Conservation (phyloP, 2,113 vertebrate genomes). For the Sula dactylatra region DNA sequence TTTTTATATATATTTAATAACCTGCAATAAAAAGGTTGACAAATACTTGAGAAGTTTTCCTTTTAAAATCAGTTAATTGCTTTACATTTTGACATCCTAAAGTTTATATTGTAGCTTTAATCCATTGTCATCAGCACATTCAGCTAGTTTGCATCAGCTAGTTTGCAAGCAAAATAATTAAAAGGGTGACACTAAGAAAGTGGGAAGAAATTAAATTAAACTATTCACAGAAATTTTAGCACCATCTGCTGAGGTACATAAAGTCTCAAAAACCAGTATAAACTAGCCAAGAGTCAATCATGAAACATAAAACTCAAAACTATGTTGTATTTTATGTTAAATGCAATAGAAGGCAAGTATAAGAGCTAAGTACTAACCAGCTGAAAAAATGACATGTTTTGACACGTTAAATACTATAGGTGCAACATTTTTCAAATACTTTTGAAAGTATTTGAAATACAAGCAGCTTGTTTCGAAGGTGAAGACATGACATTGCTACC, state of each 20-base stretch:
- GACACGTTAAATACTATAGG: neutral
- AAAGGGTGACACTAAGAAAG: neutral
- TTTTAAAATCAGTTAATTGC: neutral
- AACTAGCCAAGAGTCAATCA: slow-evolving; percentile 17
- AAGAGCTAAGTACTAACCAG: neutral
- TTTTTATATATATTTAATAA: neutral
- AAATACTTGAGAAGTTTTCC: neutral
- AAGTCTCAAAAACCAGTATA: neutral
- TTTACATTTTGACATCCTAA: neutral
- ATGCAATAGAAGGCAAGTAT: neutral
- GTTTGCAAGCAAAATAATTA: slow-evolving; percentile 18
- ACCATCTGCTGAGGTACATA: slow-evolving; percentile 1
- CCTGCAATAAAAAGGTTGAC: neutral
- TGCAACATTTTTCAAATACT: neutral
- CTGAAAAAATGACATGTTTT: neutral
- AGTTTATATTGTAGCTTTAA: neutral
- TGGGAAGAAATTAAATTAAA: slow-evolving; percentile 20
- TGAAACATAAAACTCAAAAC: neutral
- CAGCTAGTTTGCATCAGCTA: neutral
- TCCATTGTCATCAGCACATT: neutral
- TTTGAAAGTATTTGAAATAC: neutral
- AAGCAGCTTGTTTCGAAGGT: neutral
- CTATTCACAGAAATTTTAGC: neutral
- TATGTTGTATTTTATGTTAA: neutral
- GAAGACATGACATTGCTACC: neutral